Evolutionary conservation across 2,113 vertebrate species (phyloP).

Genomic region (Tricholaema leucomelas): DNA sequence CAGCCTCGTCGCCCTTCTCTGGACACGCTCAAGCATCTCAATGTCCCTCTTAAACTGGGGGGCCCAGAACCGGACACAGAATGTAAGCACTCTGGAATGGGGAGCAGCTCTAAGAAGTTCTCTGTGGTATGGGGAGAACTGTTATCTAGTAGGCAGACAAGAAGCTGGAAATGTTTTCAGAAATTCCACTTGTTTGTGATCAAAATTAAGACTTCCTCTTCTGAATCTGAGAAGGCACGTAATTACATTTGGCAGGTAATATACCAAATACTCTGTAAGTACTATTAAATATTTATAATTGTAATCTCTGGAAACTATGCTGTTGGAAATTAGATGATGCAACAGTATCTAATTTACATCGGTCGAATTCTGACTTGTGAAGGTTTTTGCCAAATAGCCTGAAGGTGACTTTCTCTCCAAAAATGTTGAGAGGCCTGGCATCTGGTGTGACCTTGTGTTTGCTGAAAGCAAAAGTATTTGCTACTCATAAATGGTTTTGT

Average conservation of each 20-base stretch:
- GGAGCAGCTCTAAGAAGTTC: background rate
- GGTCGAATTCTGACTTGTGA: rapidly evolving
- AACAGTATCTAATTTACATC: background rate
- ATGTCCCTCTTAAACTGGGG: too few relatives aligned
- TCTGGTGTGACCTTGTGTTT: background rate
- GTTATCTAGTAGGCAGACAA: background rate
- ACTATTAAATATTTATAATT: background rate
- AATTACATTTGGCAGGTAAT: background rate
- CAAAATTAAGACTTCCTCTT: background rate
- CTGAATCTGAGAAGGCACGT: background rate
- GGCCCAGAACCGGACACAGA: too few relatives aligned
- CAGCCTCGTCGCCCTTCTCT: too few relatives aligned
- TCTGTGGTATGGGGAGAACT: background rate
- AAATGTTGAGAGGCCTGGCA: background rate
- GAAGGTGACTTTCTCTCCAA: background rate
- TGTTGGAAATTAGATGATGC: background rate
- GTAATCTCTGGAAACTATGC: background rate
- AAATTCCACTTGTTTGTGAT: background rate
- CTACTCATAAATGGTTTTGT: background rate
- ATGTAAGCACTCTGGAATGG: background rate
- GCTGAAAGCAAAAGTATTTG: background rate
- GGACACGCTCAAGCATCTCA: too few relatives aligned
- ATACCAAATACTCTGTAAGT: background rate
- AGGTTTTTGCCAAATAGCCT: background rate
- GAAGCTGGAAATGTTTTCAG: background rate